phyloP scores from a whole-genome alignment of 1,140 invertebrate species.

The Zaprionus davidi region DNA sequence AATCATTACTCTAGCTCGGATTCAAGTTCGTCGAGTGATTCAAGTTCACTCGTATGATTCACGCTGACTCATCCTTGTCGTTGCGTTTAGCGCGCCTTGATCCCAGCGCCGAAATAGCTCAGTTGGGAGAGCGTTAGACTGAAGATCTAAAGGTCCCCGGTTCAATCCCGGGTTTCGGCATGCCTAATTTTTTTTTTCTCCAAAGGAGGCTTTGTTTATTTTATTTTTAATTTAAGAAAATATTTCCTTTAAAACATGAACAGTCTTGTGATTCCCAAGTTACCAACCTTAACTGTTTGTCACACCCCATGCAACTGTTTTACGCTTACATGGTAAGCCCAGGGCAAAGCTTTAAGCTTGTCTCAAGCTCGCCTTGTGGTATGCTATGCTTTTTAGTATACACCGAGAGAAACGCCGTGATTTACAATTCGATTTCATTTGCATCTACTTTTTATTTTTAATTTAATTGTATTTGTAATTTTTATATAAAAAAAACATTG shows the following conservation, averaged over 20 bases:
- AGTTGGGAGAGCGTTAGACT: conserved; percentile 93
- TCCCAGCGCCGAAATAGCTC: conserved; percentile 88
- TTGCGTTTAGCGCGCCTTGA: not conserved
- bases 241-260: too few species aligned
- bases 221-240: not conserved
- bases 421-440: conserved; percentile 3
- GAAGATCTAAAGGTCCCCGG: conserved; percentile 92
- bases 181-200: not conserved
- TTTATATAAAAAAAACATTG: conserved; percentile 31
- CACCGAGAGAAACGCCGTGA: not conserved
- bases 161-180: conserved; percentile 86
- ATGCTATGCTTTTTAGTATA: not conserved
- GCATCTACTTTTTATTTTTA: conserved; percentile 15
- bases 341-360: not conserved
- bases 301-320: not conserved
- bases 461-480: conserved; percentile 15
- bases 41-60: not conserved
- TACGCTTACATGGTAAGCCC: not conserved
- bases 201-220: not conserved
- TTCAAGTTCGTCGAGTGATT: not conserved
- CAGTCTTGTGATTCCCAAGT: too few species aligned
- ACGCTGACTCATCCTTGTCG: not conserved
- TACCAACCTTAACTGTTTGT: too few species aligned
- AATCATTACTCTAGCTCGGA: conserved; percentile 2
- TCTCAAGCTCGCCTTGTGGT: not conserved